These are phyloP conservation scores for Apodemia duryi DNA, from an alignment of 2,888 invertebrate species.

Conservation along the genomic window DNA sequence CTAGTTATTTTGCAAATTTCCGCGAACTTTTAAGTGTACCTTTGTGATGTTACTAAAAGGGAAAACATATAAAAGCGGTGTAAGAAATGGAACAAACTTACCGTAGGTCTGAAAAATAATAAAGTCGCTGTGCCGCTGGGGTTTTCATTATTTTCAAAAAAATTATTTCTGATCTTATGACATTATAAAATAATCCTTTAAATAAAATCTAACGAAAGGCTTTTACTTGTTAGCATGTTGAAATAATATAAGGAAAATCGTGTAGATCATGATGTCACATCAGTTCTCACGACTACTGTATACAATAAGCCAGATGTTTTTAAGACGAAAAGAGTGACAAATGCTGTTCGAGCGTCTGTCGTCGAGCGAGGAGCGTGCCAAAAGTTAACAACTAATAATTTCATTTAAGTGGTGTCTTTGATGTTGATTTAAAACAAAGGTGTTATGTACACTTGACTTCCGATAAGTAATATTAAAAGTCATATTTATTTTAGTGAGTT, in stretches of 20 bases:
- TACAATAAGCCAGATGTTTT: neutral
- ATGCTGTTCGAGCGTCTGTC: neutral
- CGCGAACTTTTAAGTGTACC: too few species aligned
- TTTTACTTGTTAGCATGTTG: neutral
- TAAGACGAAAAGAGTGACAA: neutral
- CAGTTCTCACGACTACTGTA: neutral
- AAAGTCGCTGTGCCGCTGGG: too few species aligned
- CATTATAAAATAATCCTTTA: neutral
- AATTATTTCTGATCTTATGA: too few species aligned
- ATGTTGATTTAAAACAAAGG: conserved; percentile 1
- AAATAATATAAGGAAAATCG: neutral
- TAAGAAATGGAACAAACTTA: too few species aligned
- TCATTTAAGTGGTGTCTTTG: neutral
- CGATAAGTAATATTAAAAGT: neutral
- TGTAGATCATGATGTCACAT: neutral
- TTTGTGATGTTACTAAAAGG: too few species aligned
- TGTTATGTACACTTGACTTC: neutral
- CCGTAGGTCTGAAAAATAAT: too few species aligned
- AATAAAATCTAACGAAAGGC: neutral
- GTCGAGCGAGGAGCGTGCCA: neutral
- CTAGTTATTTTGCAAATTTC: too few species aligned
- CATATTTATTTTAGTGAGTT: neutral
- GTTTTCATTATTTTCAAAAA: too few species aligned
- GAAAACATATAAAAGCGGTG: too few species aligned
- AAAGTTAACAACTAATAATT: neutral